These are phyloP conservation scores for Parnassius glacialis DNA, from an alignment of 2,888 invertebrate species.

Conservation along the genomic window DNA sequence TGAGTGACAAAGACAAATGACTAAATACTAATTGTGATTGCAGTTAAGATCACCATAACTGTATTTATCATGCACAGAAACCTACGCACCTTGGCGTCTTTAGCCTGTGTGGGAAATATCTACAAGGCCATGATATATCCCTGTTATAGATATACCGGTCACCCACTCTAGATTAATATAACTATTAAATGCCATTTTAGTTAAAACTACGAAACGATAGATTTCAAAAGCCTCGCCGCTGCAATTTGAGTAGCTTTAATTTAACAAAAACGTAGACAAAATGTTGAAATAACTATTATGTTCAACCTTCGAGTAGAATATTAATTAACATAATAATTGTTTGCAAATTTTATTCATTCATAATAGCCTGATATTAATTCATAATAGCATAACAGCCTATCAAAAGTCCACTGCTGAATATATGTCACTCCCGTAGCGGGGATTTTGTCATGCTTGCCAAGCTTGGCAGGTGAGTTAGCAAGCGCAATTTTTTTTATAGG, in stretches of 20 bases:
- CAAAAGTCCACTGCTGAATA: too few species aligned
- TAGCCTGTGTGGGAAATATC: constrained; percentile 56
- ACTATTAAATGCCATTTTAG: constrained; percentile 50
- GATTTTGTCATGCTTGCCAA: too few species aligned
- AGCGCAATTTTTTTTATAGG: too few species aligned
- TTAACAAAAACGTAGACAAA: not conserved
- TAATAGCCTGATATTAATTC: too few species aligned
- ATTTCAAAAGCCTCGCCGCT: constrained; percentile 17
- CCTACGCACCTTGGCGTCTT: constrained; percentile 31
- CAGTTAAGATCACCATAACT: constrained; percentile 31
- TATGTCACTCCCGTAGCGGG: too few species aligned
- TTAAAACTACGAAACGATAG: constrained; percentile 6
- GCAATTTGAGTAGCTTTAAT: constrained; percentile 1
- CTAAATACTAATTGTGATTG: constrained; percentile 8
- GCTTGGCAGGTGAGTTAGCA: too few species aligned
- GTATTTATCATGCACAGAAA: constrained; percentile 27
- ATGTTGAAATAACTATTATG: too few species aligned
- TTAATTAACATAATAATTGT: too few species aligned
- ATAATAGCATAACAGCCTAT: too few species aligned
- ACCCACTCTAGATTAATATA: constrained; percentile 47
- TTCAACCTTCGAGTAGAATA: too few species aligned
- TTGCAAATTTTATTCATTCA: too few species aligned
- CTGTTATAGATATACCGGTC: constrained; percentile 45
- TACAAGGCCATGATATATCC: constrained; percentile 42
- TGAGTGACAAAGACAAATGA: constrained; percentile 24